phyloP scores from a whole-genome alignment of 2,888 invertebrate species.

The Gastracanthus pulcherrimus region DNA sequence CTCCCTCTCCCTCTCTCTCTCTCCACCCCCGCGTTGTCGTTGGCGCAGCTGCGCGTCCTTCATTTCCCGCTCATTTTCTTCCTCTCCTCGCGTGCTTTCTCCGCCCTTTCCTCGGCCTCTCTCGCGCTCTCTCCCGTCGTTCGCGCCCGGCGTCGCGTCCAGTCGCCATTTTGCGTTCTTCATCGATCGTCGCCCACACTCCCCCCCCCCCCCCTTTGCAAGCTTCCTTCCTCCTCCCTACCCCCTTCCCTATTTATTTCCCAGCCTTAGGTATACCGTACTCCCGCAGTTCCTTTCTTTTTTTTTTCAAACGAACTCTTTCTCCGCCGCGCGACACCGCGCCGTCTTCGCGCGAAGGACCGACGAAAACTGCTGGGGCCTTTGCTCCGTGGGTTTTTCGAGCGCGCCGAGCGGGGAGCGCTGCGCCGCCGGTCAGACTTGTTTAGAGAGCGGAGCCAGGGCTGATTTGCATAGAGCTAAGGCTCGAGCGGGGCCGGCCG shows the following conservation, averaged over 20 bases:
- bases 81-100: slow-evolving; percentile 50
- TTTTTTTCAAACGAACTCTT: neutral
- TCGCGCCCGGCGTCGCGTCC: too few relatives aligned
- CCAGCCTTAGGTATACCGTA: neutral
- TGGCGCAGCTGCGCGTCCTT: slow-evolving; percentile 52
- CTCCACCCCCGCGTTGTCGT: slow-evolving; percentile 43
- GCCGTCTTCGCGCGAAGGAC: neutral
- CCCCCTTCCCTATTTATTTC: slow-evolving; percentile 10
- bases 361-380: slow-evolving; percentile 17
- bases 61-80: slow-evolving; percentile 55
- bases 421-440: slow-evolving; percentile 63
- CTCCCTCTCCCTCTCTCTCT: neutral
- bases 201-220: slow-evolving; percentile 65
- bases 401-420: neutral
- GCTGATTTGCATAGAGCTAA: slow-evolving; percentile 77
- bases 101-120: slow-evolving; percentile 42
- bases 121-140: slow-evolving; percentile 24
- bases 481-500: slow-evolving; percentile 58
- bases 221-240: neutral
- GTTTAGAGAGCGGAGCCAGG: too few relatives aligned
- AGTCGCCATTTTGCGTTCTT: slow-evolving; percentile 74
- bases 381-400: neutral
- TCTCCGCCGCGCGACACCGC: neutral
- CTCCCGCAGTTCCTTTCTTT: too few relatives aligned
- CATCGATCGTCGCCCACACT: slow-evolving; percentile 73